Evolutionary conservation across 2,113 vertebrate species (phyloP), one percentile per base, ranked within the genome.

Genomic region (Tetrax tetrax): DNA sequence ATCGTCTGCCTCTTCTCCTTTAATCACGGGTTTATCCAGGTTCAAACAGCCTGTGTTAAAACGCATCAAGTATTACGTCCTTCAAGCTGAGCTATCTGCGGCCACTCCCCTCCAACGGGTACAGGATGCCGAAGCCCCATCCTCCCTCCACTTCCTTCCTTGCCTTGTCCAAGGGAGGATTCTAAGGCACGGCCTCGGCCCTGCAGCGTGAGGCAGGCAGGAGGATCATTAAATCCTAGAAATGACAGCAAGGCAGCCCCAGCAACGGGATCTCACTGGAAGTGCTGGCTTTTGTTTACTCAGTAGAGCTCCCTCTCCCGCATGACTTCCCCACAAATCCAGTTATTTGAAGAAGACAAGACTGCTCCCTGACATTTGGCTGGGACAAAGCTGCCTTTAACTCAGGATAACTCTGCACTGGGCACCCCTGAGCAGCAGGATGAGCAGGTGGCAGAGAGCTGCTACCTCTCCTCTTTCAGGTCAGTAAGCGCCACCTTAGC

Each of bases 81-180:
- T 94, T 65, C 87, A 22, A n/a, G 95, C 96, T 23, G 83, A 28
- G 83, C 95, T 97, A 64, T 89, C 61, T 78, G 65, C 79, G 51
- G 95, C 97, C 98, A 97, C 98, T 95, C 96, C 97, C 96, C 95
- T 95, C 70, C 1, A 4, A 96, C 98, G 97, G 90, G 97, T 91
- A 98, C 98, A 98, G 98, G 98, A 98, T 98, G 97, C 96, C 5
- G 95, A 97, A 85, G 91, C 95, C 96, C 96, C 98, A 97, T 98
- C 97, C 98, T 98, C 98, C 97, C 96, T 96, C 76, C 61, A 96
- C 97, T 98, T 98, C 98, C 98, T 98, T 98, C 98, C 98, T 98
- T 27, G 96, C 91, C 97, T 97, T 97, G 97, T 93, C 97, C 96
- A 97, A 85, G 97, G 97, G 91, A 98, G 96, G 96, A 96, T 98